A percentile compares a stretch with the other conserved stretches of the same genome.
These are phyloP conservation scores for Nothobranchius kuhntae DNA, from an alignment of 2,113 vertebrate genomes.

Conservation along the genomic window DNA sequence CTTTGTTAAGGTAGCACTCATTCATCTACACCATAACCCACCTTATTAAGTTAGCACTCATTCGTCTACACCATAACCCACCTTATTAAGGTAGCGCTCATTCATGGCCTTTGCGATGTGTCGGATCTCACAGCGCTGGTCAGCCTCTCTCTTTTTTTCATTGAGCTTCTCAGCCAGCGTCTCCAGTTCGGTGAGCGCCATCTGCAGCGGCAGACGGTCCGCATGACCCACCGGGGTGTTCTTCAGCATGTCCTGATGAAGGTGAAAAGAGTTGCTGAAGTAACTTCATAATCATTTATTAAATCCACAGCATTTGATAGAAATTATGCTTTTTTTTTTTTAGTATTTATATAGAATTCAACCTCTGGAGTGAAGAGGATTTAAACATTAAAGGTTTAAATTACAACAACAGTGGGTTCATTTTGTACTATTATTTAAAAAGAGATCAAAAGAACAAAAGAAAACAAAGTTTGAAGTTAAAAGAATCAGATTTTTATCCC, in stretches of 20 bases:
- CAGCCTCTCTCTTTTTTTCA: constrained; percentile 92
- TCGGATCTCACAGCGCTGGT: constrained; percentile 92
- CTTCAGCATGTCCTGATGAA: constrained; percentile 92
- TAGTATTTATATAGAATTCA: too few relatives aligned
- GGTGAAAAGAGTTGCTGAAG: not conserved
- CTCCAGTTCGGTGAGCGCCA: constrained; percentile 97
- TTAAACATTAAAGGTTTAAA: too few relatives aligned
- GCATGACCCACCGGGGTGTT: constrained; percentile 90
- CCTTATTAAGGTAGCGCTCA: constrained; percentile 96
- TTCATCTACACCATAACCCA: too few relatives aligned
- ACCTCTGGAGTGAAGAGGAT: too few relatives aligned
- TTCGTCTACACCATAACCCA: constrained; percentile 40
- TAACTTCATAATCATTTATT: not conserved
- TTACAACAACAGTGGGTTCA: too few relatives aligned
- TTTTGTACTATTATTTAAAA: too few relatives aligned
- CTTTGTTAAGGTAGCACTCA: too few relatives aligned
- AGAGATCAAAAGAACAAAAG: too few relatives aligned
- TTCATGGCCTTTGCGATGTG: constrained; percentile 96
- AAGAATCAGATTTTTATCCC: too few relatives aligned
- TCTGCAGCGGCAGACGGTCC: constrained; percentile 94
- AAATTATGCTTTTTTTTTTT: too few relatives aligned
- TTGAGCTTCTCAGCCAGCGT: constrained; percentile 94
- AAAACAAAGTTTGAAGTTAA: too few relatives aligned
- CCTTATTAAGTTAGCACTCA: too few relatives aligned
- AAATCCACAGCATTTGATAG: not conserved